Evolutionary conservation across 2,888 invertebrate genomes (phyloP), one percentile per base, ranked within the genome.

Genomic region (Eupeodes latifasciatus): DNA sequence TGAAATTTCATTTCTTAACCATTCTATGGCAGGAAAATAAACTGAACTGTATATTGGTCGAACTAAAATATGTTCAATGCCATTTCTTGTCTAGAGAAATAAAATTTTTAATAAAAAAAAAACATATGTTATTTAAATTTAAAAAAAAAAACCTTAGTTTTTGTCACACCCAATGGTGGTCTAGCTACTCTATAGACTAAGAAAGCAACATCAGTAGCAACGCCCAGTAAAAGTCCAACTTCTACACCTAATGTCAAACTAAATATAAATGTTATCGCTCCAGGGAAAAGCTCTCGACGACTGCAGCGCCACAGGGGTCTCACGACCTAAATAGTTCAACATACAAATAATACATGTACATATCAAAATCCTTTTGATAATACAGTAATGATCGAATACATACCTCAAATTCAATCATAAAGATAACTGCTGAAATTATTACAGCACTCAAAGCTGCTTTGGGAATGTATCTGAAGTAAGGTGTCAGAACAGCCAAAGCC

Each of bases 341-440:
- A 53, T 51, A 47, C 14, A n/a, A 51, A 47, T 14, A 40, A 12
- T 14, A 55, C 14, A 59, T 34, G 40, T 5, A n/a, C n/a, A n/a
- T n/a, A 10, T 12, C 11, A 89, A 91, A 62, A 27, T 27, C 2
- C 2, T 1, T 27, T 27, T 40, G 27, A 14, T 16, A 14, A 36
- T 9, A 34, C 36, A 12, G 2, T 44, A 47, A 7, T 36, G 4
- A 59, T 59, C 1, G 4, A n/a, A 36, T 36, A 34, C 7, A 49
- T 91, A 95, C 95, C 94, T 97, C 97, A 92, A 97, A 98, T 93
- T 98, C 98, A 91, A 98, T 97, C 98, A 98, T 98, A 94, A 97
- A 98, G 92, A 98, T 96, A 87, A 99, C 98, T 90, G 99, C 98
- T 92, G 97, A 97, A 90, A 99, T 98, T 86, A 99, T 98, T 64